phyloP scores from a whole-genome alignment of 2,113 vertebrate species.

The Vidua chalybeata region DNA sequence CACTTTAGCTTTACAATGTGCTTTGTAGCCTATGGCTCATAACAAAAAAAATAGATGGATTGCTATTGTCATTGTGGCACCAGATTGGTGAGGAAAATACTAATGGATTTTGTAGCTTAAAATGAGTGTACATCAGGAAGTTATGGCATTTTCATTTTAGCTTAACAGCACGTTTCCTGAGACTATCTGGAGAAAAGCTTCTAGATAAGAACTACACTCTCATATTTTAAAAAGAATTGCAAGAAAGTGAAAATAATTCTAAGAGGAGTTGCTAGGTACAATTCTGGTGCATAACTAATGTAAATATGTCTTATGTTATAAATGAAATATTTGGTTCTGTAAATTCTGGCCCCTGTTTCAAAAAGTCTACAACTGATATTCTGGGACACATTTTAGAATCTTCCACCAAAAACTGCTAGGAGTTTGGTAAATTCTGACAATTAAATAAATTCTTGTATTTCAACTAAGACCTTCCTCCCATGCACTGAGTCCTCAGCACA shows the following conservation, averaged over 20 bases:
- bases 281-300: background rate
- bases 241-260: background rate
- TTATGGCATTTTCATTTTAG: background rate
- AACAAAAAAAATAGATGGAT: background rate
- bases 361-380: background rate
- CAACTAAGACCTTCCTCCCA: background rate
- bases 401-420: background rate
- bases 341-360: background rate
- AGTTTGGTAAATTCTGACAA: background rate
- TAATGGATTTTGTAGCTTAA: background rate
- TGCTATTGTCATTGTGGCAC: background rate
- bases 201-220: background rate
- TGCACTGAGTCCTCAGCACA: background rate
- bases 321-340: background rate
- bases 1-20: background rate
- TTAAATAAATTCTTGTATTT: background rate
- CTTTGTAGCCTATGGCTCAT: background rate
- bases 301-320: background rate
- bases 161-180: background rate
- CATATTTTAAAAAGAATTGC: background rate
- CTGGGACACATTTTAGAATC: background rate
- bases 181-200: background rate
- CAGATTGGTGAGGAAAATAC: background rate
- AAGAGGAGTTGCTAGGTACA: background rate
- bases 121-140: background rate